A percentile compares a stretch with the other conserved stretches of the same genome.
Evolutionary conservation across 2,797 vertebrate genomes (phyloP).

Genomic region (Melanotaenia pygmaea): DNA sequence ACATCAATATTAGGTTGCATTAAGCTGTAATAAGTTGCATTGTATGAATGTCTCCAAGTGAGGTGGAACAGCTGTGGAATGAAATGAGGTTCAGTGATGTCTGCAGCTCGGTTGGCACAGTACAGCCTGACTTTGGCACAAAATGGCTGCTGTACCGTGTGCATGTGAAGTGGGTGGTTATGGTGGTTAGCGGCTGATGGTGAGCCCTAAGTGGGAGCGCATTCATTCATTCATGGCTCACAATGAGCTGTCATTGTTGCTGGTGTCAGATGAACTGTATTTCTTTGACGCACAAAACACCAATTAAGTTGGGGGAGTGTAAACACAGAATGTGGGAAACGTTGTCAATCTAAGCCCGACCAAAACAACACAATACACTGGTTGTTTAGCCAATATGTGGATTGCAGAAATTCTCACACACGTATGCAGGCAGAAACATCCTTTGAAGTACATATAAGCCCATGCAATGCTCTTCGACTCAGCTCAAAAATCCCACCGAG

Average conservation of each 20-base stretch:
- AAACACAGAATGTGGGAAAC: constrained; percentile 53
- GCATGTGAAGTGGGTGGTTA: constrained; percentile 48
- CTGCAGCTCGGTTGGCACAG: constrained; percentile 43
- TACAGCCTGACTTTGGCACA: constrained; percentile 53
- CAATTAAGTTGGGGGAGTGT: constrained; percentile 50
- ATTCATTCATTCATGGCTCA: constrained; percentile 43
- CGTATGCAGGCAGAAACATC: constrained; percentile 10
- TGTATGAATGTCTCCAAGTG: constrained; percentile 62
- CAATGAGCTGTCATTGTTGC: constrained; percentile 63
- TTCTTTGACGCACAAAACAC: constrained; percentile 49
- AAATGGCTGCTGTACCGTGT: constrained; percentile 67
- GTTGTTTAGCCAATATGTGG: constrained; percentile 38
- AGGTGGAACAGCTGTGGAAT: constrained; percentile 67
- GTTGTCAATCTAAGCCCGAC: constrained; percentile 23
- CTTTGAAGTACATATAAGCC: constrained; percentile 42
- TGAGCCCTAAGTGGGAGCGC: constrained; percentile 31
- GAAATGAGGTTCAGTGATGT: constrained; percentile 55
- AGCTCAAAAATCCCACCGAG: constrained; percentile 74
- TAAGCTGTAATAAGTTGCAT: constrained; percentile 72
- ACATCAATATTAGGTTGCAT: constrained; percentile 75
- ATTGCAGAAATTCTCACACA: constrained; percentile 23
- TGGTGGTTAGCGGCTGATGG: constrained; percentile 47
- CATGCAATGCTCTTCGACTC: constrained; percentile 55
- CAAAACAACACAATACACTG: constrained; percentile 34
- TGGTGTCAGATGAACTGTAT: constrained; percentile 51